Percentiles rank a stretch among this genome's conserved stretches.
Evolutionary conservation across 2,888 invertebrate species (phyloP).

Genomic region (Hydropsyche betteni): DNA sequence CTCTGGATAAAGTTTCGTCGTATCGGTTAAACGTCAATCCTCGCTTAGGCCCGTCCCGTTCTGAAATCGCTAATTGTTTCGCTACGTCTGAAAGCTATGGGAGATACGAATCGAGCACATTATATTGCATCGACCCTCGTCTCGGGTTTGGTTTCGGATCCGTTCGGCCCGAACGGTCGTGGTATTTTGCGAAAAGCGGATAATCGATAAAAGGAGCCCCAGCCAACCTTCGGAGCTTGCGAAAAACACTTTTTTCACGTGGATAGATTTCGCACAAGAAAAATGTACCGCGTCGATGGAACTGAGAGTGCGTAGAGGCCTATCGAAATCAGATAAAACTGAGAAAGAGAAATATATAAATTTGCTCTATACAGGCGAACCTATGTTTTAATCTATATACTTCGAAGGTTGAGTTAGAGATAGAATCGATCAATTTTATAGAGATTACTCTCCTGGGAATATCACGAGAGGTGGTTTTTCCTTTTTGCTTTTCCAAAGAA

Average conservation of each 20-base stretch:
- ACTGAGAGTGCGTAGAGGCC: not conserved
- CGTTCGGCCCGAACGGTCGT: conserved; percentile 3
- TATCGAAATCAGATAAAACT: not conserved
- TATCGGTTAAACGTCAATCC: not conserved
- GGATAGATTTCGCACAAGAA: conserved; percentile 11
- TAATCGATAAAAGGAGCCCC: conserved; percentile 5
- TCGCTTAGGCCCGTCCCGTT: not conserved
- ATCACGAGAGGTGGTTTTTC: too few relatives aligned
- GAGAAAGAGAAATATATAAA: not conserved
- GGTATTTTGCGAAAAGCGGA: conserved; percentile 25
- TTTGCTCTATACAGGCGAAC: not conserved
- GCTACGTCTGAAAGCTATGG: not conserved
- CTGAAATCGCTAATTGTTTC: conserved; percentile 18
- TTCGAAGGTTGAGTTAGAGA: too few relatives aligned
- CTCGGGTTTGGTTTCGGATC: not conserved
- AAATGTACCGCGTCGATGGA: not conserved
- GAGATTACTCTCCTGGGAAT: too few relatives aligned
- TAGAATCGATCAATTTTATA: too few relatives aligned
- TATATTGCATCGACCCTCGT: conserved; percentile 16
- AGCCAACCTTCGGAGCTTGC: not conserved
- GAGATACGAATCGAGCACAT: not conserved
- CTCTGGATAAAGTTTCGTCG: too few relatives aligned
- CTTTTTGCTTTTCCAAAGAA: too few relatives aligned
- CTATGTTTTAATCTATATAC: not conserved
- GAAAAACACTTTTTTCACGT: conserved; percentile 27